Percentiles rank a stretch among this genome's conserved stretches.
Conservation (phyloP, 2,797 vertebrate genomes). For the Urosaurus nigricauda region DNA sequence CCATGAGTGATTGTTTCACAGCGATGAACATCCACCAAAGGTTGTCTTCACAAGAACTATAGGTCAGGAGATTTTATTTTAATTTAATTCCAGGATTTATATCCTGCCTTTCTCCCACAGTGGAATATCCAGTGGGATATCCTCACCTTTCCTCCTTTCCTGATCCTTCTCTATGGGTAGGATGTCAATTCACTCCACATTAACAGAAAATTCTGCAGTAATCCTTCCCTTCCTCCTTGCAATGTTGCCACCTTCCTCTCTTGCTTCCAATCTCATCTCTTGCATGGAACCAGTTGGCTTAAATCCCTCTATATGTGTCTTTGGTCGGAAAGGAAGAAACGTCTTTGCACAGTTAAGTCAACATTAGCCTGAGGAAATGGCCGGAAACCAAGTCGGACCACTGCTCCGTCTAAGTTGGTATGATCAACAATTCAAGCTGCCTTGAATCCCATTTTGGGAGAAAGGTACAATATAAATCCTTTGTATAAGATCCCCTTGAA, state of each 20-base stretch:
- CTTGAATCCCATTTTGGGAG: no score
- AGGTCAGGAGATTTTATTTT: neutral
- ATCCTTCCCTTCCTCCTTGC: neutral
- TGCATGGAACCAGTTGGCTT: neutral
- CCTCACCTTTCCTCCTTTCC: no score
- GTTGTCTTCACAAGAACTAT: no score
- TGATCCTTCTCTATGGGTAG: neutral
- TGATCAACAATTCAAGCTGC: neutral
- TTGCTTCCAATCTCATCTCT: neutral
- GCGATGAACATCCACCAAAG: neutral
- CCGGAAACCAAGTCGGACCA: neutral
- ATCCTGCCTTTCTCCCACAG: no score
- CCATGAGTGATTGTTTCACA: no score
- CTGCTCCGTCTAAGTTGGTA: neutral
- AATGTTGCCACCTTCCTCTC: neutral
- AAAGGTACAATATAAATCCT: no score
- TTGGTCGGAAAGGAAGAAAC: neutral
- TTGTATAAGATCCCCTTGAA: no score
- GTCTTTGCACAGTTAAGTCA: neutral
- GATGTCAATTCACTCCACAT: neutral
- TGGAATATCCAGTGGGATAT: no score
- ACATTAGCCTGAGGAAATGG: neutral
- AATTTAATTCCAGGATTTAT: no score
- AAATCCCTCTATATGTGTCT: neutral
- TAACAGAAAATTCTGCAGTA: no score